A percentile compares a stretch with the other conserved stretches of the same genome.
These are phyloP conservation scores for Alcedo quadribrachys DNA, from an alignment of 2,797 vertebrate species.

Conservation along the genomic window DNA sequence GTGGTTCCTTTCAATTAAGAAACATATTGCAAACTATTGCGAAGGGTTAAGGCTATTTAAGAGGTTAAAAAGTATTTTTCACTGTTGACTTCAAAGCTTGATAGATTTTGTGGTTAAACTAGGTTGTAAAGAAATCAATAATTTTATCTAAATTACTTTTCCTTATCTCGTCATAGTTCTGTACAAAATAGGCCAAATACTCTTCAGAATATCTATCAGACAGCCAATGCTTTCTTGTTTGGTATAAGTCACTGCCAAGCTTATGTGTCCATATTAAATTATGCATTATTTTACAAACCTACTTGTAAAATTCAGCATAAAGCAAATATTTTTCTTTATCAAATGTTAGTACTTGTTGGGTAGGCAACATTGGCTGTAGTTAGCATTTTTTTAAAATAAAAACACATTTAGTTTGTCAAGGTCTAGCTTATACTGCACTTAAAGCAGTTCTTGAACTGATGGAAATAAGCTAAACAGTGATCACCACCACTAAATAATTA, in stretches of 20 bases:
- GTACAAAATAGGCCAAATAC: background rate
- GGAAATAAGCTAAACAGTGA: background rate
- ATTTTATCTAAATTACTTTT: conserved; percentile 72
- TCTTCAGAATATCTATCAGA: conserved; percentile 11
- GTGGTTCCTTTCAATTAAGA: background rate
- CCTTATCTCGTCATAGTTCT: conserved; percentile 54
- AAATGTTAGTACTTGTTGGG: background rate
- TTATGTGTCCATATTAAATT: background rate
- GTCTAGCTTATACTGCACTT: background rate
- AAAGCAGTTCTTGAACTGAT: background rate
- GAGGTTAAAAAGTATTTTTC: background rate
- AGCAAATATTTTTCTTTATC: background rate
- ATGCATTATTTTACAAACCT: background rate
- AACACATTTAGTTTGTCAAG: background rate
- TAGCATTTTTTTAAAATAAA: background rate
- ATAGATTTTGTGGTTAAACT: conserved; percentile 27
- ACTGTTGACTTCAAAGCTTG: background rate
- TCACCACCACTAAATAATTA: background rate
- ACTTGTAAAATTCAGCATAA: background rate
- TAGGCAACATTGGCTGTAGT: background rate
- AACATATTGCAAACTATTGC: background rate
- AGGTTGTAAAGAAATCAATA: conserved; percentile 59
- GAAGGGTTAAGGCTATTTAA: background rate
- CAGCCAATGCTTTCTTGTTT: background rate
- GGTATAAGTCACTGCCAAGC: background rate